A percentile compares a stretch with the other conserved stretches of the same genome.
Conservation (phyloP, 2,113 vertebrate species). For the Mobula hypostoma region DNA sequence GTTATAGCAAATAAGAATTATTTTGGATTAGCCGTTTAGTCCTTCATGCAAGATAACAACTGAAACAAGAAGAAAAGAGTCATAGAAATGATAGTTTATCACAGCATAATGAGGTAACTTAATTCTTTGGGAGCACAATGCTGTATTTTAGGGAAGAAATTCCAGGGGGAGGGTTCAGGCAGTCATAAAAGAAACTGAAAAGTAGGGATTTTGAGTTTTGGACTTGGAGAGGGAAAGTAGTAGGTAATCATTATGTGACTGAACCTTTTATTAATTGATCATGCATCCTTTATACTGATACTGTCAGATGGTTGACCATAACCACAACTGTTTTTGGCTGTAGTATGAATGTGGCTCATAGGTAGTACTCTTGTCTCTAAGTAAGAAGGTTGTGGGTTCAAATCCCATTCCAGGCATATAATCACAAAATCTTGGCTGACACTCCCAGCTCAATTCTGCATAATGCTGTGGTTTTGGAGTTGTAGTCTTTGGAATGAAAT, state of each 20-base stretch:
- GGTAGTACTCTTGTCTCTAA: not conserved
- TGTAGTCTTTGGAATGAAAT: not conserved
- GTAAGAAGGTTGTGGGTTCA: not conserved
- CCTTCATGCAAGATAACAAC: not conserved
- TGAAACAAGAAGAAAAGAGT: not conserved
- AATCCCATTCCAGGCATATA: not conserved
- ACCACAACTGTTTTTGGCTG: not conserved
- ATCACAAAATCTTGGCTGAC: no score
- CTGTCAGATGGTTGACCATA: not conserved
- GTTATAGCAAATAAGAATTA: not conserved
- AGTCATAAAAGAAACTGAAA: not conserved
- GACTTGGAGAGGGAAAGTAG: not conserved
- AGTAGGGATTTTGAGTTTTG: not conserved
- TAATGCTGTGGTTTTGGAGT: not conserved
- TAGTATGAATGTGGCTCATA: not conserved
- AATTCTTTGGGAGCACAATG: not conserved
- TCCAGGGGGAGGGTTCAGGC: not conserved
- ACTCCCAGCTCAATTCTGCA: not conserved
- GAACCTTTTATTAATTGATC: not conserved
- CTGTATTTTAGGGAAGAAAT: not conserved
- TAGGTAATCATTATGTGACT: not conserved
- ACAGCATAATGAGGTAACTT: not conserved
- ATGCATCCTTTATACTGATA: not conserved
- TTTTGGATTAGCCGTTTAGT: not conserved
- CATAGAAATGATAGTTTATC: no score